Evolutionary conservation across 2,888 invertebrate genomes (phyloP).

Genomic region (Brenthis hecate): DNA sequence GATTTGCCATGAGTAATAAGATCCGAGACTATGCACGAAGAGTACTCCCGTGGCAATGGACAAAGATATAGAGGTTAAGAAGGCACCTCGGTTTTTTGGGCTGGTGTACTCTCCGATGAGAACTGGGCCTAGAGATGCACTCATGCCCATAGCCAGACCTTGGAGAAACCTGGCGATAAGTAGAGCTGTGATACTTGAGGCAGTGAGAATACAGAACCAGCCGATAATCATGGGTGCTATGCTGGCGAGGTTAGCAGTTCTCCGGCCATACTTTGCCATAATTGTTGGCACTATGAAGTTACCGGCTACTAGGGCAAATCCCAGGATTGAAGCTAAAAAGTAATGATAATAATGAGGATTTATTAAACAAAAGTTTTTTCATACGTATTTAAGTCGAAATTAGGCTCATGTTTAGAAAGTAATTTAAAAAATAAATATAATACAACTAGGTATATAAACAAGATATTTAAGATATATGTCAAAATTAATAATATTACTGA

Average conservation of each 20-base stretch:
- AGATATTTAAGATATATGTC: too few relatives aligned
- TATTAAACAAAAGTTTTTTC: conserved; percentile 3
- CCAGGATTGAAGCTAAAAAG: conserved; percentile 62
- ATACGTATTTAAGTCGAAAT: too few relatives aligned
- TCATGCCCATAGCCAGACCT: conserved; percentile 78
- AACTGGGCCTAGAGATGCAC: conserved; percentile 71
- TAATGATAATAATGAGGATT: too few relatives aligned
- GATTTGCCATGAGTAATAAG: conserved; percentile 78
- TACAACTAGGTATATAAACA: too few relatives aligned
- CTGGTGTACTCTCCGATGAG: conserved; percentile 81
- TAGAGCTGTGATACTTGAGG: conserved; percentile 57
- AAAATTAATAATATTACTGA: conserved; percentile 33
- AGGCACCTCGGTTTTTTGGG: conserved; percentile 82
- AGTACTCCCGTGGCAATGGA: conserved; percentile 83
- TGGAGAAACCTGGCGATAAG: conserved; percentile 62
- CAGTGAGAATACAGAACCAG: conserved; percentile 75
- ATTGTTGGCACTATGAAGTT: conserved; percentile 63
- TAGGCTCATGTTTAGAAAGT: too few relatives aligned
- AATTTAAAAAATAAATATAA: too few relatives aligned
- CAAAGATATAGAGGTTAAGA: conserved; percentile 82
- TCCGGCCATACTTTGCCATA: conserved; percentile 81
- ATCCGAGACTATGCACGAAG: conserved; percentile 83
- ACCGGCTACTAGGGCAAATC: conserved; percentile 58
- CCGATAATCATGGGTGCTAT: conserved; percentile 73
- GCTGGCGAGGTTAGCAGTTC: conserved; percentile 70